Evolutionary conservation across 92 coral and sea anemone genomes (phyloP).

Genomic region (Blastomussa wellsi): DNA sequence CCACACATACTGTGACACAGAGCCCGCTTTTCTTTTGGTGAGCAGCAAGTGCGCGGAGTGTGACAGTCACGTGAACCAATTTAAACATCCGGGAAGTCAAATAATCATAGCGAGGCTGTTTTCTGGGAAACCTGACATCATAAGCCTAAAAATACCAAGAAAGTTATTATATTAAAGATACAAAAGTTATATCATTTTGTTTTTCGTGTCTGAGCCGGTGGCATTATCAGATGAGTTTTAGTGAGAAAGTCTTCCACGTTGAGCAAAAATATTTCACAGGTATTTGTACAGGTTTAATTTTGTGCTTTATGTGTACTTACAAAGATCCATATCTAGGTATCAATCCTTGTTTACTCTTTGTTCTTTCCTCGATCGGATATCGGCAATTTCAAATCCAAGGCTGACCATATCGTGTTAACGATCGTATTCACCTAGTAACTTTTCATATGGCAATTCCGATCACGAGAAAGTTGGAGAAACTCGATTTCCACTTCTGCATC

Average conservation of each 20-base stretch:
- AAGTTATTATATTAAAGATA: not conserved
- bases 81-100: not conserved
- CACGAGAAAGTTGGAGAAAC: not conserved
- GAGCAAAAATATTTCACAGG: not conserved
- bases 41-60: no score
- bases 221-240: not conserved
- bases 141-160: not conserved
- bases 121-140: constrained; percentile 10
- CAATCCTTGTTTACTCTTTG: not conserved
- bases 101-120: not conserved
- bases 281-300: not conserved
- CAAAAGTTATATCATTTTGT: not conserved
- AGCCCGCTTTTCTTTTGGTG: no score
- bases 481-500: not conserved
- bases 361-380: not conserved
- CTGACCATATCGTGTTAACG: not conserved
- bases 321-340: no score
- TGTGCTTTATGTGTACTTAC: not conserved
- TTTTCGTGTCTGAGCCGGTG: not conserved
- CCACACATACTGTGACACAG: no score
- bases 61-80: not conserved
- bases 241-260: not conserved
- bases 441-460: not conserved
- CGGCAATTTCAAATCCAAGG: not conserved
- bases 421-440: not conserved